Evolutionary conservation across 2,888 invertebrate genomes (phyloP), one percentile per base, ranked within the genome.

Genomic region (Creontiades dilutus): DNA sequence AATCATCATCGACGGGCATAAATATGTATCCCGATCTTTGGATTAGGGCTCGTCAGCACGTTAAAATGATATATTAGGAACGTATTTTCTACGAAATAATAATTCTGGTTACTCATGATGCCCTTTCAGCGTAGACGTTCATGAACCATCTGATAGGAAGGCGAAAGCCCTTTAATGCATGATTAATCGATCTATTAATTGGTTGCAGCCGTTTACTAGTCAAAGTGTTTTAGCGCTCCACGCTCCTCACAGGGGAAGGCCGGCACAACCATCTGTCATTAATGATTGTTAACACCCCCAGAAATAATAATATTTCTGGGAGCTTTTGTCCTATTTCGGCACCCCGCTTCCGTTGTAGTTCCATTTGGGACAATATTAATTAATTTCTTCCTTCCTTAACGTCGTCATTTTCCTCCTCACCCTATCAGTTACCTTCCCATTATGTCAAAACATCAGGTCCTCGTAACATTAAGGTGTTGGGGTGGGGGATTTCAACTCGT

Each of bases 341-440:
- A 78, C n/a, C 78, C 78, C 46, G 37, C 19, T 47, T n/a, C 7
- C 5, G 37, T 12, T 14, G 78, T 0, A 37, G 37, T 4, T 11
- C 46, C 46, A 23, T 23, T 23, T 7, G 68, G n/a, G 78, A 0
- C 9, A 4, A 47, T 9, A 37, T 78, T 78, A 78, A 78, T 78
- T 78, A 78, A 78, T 78, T 78, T 78, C 78, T 78, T 78, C 78
- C 78, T 47, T 78, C 68, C 68, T 68, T 68, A 23, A 68, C 68
- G 78, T 46, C 47, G 28, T 78, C 47, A 46, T 78, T n/a, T 46
- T 46, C 4, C 46, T n/a, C 78, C 9, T 16, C 37, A 28, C 23
- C 37, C 37, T 27, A 16, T n/a, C 78, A 23, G 14, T 76, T 78
- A 78, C 78, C 78, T 47, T 7, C 37, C 37, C 46, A 46, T 47